Conservation (phyloP, 2,888 invertebrate genomes). For the Mylabris sibirica region DNA sequence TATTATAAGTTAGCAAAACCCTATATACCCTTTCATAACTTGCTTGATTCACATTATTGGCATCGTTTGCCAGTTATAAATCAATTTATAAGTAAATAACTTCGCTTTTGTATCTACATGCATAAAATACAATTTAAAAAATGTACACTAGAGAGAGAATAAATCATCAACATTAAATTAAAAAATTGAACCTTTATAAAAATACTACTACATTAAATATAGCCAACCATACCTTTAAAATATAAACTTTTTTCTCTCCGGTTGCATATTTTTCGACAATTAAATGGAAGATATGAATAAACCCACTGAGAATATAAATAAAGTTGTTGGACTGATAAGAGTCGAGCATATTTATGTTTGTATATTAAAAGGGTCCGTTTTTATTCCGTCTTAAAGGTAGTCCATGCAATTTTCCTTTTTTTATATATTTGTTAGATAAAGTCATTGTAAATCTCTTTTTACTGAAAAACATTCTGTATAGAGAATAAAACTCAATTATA, state of each 20-base stretch:
- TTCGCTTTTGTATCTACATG: background rate
- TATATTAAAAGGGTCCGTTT: conserved; percentile 4
- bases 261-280: conserved; percentile 1
- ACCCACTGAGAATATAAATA: conserved; percentile 9
- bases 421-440: background rate
- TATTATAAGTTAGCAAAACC: conserved; percentile 28
- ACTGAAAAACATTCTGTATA: background rate
- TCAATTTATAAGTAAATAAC: conserved; percentile 26
- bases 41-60: conserved; percentile 30
- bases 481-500: background rate
- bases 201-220: background rate
- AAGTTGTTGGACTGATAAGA: conserved; percentile 5
- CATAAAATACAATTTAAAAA: background rate
- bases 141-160: background rate
- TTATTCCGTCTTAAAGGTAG: conserved; percentile 7
- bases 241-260: background rate
- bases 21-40: conserved; percentile 25
- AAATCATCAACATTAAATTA: background rate
- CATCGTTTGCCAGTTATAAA: conserved; percentile 30
- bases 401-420: background rate
- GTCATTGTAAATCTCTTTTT: conserved; percentile 1
- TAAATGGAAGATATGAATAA: conserved; percentile 4
- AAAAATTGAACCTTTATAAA: background rate
- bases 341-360: conserved; percentile 7
- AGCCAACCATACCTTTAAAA: background rate